These are phyloP conservation scores for Ornithorhynchus anatinus DNA, from an alignment of 2,113 vertebrate species.

Conservation along the genomic window DNA sequence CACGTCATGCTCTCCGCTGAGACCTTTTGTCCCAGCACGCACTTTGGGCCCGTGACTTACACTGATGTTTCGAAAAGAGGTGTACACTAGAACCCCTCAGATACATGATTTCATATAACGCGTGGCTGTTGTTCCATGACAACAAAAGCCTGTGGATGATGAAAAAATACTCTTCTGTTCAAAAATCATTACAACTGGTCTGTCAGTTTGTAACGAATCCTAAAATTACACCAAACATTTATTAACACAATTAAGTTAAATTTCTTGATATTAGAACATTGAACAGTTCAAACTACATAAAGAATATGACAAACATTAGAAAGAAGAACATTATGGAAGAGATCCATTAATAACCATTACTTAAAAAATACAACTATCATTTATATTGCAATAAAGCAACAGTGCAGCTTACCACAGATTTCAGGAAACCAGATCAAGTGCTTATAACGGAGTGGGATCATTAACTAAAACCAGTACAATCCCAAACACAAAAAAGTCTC, in stretches of 20 bases:
- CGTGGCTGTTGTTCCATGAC: conserved; percentile 13
- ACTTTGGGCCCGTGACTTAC: neutral
- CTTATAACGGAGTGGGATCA: conserved; percentile 47
- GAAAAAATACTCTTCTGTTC: conserved; percentile 26
- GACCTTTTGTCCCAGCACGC: neutral
- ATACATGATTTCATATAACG: neutral
- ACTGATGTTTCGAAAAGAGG: neutral
- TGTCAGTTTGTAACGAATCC: conserved; percentile 29
- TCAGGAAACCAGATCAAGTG: conserved; percentile 46
- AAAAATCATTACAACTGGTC: neutral
- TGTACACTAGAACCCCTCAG: neutral
- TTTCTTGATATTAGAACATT: conserved; percentile 67
- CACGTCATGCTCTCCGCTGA: neutral
- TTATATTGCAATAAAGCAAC: conserved; percentile 61
- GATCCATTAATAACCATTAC: conserved; percentile 60
- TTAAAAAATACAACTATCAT: conserved; percentile 57
- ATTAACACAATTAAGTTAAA: conserved; percentile 68
- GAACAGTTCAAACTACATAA: conserved; percentile 72
- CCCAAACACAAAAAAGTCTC: conserved; percentile 70
- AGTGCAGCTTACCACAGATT: conserved; percentile 45
- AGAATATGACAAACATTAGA: conserved; percentile 73
- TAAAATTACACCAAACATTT: conserved; percentile 63
- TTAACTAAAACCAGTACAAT: conserved; percentile 66
- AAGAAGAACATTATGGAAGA: conserved; percentile 63
- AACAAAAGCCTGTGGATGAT: conserved; percentile 30